Base-by-base conservation (phyloP, 2,797 vertebrate species). In the Acomys russatus region DNA sequence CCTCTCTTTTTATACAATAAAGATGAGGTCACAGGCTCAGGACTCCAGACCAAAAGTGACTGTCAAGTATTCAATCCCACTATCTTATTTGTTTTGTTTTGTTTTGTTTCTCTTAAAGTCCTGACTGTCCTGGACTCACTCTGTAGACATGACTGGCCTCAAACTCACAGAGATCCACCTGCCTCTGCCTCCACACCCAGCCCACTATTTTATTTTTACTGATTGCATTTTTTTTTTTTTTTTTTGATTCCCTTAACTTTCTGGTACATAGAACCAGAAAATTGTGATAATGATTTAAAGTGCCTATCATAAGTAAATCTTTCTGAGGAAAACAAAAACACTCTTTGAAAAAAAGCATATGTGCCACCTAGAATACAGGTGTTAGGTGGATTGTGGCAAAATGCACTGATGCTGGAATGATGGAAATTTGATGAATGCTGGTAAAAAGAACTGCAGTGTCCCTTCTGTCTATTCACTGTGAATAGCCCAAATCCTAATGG, bases 301-400 rank as follows among this genome's bases (percentile, higher is more conserved):
- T 91, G 74, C 25, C 38, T 78, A 71, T 87, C 79, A 30, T 44
- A 87, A 87, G 49, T 80, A 94, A 80, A 77, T 10, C 3, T 76
- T 23, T 30, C 35, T 61, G 23, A 33, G 70, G 23, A 61, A 22
- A 66, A 95, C 18, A 94, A 64, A 89, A 89, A 35, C 25, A 77
- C 28, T 63, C 91, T 88, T 71, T 95, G 80, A 8, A 76, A 93
- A 76, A 33, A 90, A 79, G 12, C 38, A 35, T 35, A 82, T 61
- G 6, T 82, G 51, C 76, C 54, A 79, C 70, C 1, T 56, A 89
- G n/a, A 17, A 33, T 33, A 82, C 35, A n/a, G 1, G 12, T 82
- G 35, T 73, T 64, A 74, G 8, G 0, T 12, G 15, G 61, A n/a
- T 87, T n/a, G 49, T 59, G 54, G 54, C 66, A 89, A 94, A 94